phyloP scores from a whole-genome alignment of 2,113 vertebrate genomes.

The Hypomesus transpacificus region DNA sequence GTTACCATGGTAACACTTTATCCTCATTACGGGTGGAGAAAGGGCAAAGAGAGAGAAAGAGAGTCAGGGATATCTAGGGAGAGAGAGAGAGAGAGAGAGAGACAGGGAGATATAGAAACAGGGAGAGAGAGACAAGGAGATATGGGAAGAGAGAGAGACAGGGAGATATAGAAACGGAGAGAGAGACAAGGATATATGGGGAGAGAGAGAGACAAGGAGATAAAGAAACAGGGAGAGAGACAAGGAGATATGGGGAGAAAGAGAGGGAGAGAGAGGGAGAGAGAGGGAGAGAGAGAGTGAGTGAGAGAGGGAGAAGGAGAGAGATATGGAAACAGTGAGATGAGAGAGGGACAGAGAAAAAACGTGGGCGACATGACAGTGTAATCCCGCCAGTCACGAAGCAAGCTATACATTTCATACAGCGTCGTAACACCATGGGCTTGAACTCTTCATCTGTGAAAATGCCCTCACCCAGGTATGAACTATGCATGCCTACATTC shows the following conservation, averaged over 20 bases:
- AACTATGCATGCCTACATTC: conserved; percentile 27
- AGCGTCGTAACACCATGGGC: conserved; percentile 13
- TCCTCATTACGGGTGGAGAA: conserved; percentile 42
- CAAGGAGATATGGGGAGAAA: conserved; percentile 38
- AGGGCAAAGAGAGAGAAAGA: conserved; percentile 36
- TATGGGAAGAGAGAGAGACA: not conserved
- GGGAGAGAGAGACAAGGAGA: not conserved
- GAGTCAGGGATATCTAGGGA: not conserved
- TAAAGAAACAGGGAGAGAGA: conserved; percentile 23
- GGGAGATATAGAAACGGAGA: not conserved
- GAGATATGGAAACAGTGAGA: no score
- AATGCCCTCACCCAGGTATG: conserved; percentile 3
- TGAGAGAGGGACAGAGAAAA: not conserved
- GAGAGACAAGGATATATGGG: not conserved
- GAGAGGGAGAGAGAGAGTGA: not conserved
- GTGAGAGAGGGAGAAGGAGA: not conserved
- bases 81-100: not conserved
- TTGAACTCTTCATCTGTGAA: conserved; percentile 12
- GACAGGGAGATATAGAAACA: not conserved
- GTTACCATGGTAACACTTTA: conserved; percentile 55
- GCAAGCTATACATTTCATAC: conserved; percentile 33
- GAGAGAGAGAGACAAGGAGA: not conserved
- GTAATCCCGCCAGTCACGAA: conserved; percentile 22
- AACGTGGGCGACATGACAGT: conserved; percentile 23
- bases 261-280: not conserved